Evolutionary conservation across 2,797 vertebrate species (phyloP), one percentile per base, ranked within the genome.

Genomic region (Lithobates sylvaticus): DNA sequence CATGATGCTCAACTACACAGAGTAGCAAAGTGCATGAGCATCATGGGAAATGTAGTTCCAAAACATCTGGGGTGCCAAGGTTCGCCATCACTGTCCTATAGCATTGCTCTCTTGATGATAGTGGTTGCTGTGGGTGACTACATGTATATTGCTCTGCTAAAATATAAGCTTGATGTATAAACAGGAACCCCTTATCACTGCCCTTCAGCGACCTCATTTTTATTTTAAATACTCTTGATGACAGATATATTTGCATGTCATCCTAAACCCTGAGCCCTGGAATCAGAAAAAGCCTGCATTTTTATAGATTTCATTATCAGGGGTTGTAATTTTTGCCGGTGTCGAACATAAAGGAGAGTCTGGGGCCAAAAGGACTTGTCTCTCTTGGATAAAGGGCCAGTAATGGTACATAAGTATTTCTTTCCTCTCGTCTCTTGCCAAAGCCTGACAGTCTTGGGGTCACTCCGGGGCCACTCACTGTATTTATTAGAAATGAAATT

Each of bases 401-500:
- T 50, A 2, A 78, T 0, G 72, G 0, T 70, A 64, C 0, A 0
- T 1, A 61, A 0, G 84, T 86, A 64, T 39, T 5, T 84, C 75
- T 68, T 90, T 89, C 84, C 61, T 71, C 0, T 0, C 39, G 74
- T 86, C 80, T 58, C 80, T 81, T 29, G 90, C 89, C 90, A 89
- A 79, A 85, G 86, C 75, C 64, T 42, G 65, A 89, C 87, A 86
- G 78, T 32, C 6, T 12, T 76, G 34, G 73, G 91, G 92, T 93
- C 92, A 91, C 1, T 81, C 78, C 29, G 77, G 88, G 91, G 89
- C 91, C 92, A 90, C 86, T 75, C 84, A 78, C 89, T 86, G 78
- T 91, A 91, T 90, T 90, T 89, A 87, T 84, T 88, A 88, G 88
- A 90, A 86, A 85, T 42, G 27, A 85, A 71, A 74, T 89, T 91